phyloP scores from a whole-genome alignment of 2,797 vertebrate genomes.

The Pelodytes ibericus region DNA sequence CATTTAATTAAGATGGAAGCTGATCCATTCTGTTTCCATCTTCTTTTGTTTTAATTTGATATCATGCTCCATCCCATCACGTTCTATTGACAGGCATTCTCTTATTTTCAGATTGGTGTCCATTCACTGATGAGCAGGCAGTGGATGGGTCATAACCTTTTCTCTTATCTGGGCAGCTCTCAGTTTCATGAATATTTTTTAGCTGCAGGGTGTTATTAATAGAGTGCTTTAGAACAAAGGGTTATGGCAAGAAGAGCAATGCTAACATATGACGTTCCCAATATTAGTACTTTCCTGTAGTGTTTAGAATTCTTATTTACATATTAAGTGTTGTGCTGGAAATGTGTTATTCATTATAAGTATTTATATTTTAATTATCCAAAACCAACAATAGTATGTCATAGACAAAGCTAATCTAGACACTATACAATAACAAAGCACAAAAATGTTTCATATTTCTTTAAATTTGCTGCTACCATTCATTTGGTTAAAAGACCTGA shows the following conservation, averaged over 20 bases:
- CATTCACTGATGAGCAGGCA: slow-evolving; percentile 71
- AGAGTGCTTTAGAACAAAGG: slow-evolving; percentile 74
- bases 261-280: slow-evolving; percentile 69
- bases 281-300: slow-evolving; percentile 67
- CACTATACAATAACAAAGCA: too few relatives aligned
- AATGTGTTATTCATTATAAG: too few relatives aligned
- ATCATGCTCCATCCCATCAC: slow-evolving; percentile 65
- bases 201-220: slow-evolving; percentile 79
- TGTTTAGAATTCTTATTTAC: slow-evolving; percentile 65
- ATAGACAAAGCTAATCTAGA: too few relatives aligned
- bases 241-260: slow-evolving; percentile 64
- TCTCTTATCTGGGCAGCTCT: slow-evolving; percentile 78
- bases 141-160: slow-evolving; percentile 73
- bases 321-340: slow-evolving; percentile 57
- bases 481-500: too few relatives aligned
- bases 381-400: too few relatives aligned
- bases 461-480: too few relatives aligned
- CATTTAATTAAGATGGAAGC: slow-evolving; percentile 73
- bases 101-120: slow-evolving; percentile 73
- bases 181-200: slow-evolving; percentile 77
- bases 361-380: too few relatives aligned
- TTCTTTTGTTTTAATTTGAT: slow-evolving; percentile 74
- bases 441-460: too few relatives aligned
- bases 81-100: slow-evolving; percentile 74
- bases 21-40: slow-evolving; percentile 69